A percentile compares a stretch with the other conserved stretches of the same genome.
Evolutionary conservation across 2,888 invertebrate genomes (phyloP).

Genomic region (Molorchus minor): DNA sequence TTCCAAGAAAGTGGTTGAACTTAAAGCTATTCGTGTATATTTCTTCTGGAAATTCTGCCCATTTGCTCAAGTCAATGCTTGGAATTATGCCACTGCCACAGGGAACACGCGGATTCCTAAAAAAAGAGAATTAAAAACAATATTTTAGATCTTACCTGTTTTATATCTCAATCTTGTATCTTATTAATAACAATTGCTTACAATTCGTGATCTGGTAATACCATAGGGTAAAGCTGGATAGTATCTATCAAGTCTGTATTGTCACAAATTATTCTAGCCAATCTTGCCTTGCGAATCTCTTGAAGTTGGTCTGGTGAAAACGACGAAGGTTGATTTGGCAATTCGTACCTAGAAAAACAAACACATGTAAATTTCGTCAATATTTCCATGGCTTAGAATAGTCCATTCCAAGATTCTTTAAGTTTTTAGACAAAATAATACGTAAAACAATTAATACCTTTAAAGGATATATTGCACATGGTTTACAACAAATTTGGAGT

Average conservation of each 20-base stretch:
- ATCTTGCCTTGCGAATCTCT: constrained; percentile 82
- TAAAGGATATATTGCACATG: no score
- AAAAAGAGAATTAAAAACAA: constrained; percentile 47
- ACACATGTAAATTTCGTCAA: neutral
- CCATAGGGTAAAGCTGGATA: constrained; percentile 91
- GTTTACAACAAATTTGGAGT: no score
- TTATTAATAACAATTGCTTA: constrained; percentile 68
- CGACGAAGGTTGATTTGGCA: constrained; percentile 90
- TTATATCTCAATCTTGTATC: constrained; percentile 14
- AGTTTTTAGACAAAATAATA: neutral
- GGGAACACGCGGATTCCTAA: constrained; percentile 90
- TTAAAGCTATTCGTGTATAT: constrained; percentile 24
- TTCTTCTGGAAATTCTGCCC: constrained; percentile 73
- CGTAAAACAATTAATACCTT: no score
- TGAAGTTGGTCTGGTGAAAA: constrained; percentile 87
- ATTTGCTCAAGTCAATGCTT: constrained; percentile 86
- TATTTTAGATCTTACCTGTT: neutral
- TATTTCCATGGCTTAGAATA: neutral
- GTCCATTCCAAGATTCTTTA: neutral
- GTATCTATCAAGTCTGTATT: constrained; percentile 93
- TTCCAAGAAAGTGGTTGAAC: constrained; percentile 37
- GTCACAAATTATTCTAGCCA: constrained; percentile 88
- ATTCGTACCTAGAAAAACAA: constrained; percentile 73
- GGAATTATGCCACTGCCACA: constrained; percentile 90
- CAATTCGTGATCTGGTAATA: constrained; percentile 92